These are phyloP conservation scores for Enteromius anoplus DNA, from an alignment of 2,797 vertebrate species.

Conservation along the genomic window DNA sequence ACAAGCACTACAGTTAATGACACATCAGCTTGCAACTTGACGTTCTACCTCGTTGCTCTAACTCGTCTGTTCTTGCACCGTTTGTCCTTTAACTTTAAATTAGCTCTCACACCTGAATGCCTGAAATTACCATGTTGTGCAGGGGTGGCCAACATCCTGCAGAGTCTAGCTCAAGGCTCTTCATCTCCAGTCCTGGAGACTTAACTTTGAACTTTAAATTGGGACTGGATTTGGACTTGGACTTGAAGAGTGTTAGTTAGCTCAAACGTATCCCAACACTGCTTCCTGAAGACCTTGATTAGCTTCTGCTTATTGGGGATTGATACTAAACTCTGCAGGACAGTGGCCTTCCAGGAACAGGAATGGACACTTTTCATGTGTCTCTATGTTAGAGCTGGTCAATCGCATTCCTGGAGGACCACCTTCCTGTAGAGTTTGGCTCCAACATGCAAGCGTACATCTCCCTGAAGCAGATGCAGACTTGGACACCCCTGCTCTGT, in stretches of 20 bases:
- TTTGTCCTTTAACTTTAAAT: background rate
- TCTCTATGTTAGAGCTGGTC: background rate
- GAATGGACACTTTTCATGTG: background rate
- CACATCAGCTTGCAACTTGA: slow-evolving; percentile 2
- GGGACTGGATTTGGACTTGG: background rate
- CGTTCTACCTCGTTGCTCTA: background rate
- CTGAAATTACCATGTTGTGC: background rate
- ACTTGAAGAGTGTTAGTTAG: background rate
- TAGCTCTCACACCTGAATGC: background rate
- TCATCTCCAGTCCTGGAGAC: background rate
- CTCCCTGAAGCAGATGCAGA: background rate
- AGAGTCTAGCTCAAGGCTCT: background rate
- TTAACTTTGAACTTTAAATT: background rate
- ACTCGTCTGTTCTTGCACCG: background rate
- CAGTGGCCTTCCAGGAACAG: background rate
- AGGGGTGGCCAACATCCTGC: background rate
- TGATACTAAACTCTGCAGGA: background rate
- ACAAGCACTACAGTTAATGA: background rate
- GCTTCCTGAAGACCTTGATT: background rate
- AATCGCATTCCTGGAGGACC: background rate
- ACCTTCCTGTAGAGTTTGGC: background rate
- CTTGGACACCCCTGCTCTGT: background rate
- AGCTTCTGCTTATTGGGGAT: background rate
- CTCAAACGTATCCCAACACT: background rate
- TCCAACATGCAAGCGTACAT: background rate